A percentile compares a stretch with the other conserved stretches of the same genome.
Evolutionary conservation across 2,113 vertebrate species (phyloP).

Genomic region (Nothoprocta perdicaria): DNA sequence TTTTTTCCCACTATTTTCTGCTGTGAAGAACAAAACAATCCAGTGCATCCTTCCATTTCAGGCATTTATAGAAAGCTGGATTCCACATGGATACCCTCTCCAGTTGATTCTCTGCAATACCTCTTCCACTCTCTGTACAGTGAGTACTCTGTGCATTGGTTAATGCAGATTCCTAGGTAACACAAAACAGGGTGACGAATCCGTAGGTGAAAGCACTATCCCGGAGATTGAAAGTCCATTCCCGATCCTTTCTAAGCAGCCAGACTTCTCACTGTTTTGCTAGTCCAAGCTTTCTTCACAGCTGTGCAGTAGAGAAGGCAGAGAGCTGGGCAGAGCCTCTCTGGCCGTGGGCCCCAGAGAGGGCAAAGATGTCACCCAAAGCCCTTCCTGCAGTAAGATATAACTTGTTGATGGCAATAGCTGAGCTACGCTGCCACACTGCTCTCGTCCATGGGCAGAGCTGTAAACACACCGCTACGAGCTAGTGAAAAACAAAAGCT

Average conservation of each 20-base stretch:
- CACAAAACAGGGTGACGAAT: no score
- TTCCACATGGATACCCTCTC: background rate
- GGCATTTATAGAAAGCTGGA: background rate
- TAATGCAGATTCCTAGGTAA: background rate
- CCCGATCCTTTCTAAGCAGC: background rate
- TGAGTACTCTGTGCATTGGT: no score
- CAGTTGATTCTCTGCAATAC: background rate
- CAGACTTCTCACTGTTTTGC: background rate
- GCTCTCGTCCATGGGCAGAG: background rate
- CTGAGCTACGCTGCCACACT: background rate
- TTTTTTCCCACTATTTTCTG: background rate
- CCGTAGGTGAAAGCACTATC: background rate
- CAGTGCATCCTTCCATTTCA: background rate
- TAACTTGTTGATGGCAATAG: background rate
- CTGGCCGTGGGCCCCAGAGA: background rate
- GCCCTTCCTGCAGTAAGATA: background rate
- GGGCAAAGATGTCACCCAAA: background rate
- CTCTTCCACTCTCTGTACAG: background rate
- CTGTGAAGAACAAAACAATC: background rate
- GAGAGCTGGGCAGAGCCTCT: background rate
- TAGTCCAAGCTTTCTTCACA: background rate
- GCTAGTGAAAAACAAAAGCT: constrained; percentile 31
- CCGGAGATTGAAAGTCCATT: background rate
- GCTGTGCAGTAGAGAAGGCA: background rate
- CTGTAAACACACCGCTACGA: background rate